These are phyloP conservation scores for Chelon auratus DNA, from an alignment of 2,797 vertebrate species.

Conservation along the genomic window DNA sequence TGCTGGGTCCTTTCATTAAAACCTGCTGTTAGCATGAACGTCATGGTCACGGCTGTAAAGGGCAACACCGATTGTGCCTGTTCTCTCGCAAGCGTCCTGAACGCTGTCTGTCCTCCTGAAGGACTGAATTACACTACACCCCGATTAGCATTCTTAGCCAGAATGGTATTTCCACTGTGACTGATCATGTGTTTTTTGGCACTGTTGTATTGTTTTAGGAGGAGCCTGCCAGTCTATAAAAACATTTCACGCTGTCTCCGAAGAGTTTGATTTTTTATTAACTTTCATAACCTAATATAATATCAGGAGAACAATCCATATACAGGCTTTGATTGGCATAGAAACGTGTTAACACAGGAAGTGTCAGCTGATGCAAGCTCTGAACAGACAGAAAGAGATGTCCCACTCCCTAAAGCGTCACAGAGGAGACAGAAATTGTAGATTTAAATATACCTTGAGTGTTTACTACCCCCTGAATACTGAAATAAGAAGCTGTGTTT, in stretches of 20 bases:
- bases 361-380: constrained; percentile 52
- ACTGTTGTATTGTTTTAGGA: constrained; percentile 29
- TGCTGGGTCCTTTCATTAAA: constrained; percentile 34
- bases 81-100: neutral
- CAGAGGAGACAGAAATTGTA: constrained; percentile 63
- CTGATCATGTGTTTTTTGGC: constrained; percentile 28
- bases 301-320: constrained; percentile 83
- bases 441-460: constrained; percentile 71
- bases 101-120: neutral
- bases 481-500: constrained; percentile 39
- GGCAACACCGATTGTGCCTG: neutral
- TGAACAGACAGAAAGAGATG: constrained; percentile 49
- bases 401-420: constrained; percentile 49
- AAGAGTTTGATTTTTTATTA: constrained; percentile 80
- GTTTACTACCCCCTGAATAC: constrained; percentile 38
- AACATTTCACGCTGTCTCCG: constrained; percentile 67
- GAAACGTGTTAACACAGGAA: constrained; percentile 76
- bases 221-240: constrained; percentile 46
- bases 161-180: constrained; percentile 22
- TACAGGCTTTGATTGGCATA: constrained; percentile 83
- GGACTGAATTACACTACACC: neutral
- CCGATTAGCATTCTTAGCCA: constrained; percentile 17
- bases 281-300: constrained; percentile 84
- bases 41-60: neutral
- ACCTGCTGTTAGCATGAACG: constrained; percentile 1